Evolutionary conservation across 2,888 invertebrate genomes (phyloP).

Genomic region (Andrena haemorrhoa): DNA sequence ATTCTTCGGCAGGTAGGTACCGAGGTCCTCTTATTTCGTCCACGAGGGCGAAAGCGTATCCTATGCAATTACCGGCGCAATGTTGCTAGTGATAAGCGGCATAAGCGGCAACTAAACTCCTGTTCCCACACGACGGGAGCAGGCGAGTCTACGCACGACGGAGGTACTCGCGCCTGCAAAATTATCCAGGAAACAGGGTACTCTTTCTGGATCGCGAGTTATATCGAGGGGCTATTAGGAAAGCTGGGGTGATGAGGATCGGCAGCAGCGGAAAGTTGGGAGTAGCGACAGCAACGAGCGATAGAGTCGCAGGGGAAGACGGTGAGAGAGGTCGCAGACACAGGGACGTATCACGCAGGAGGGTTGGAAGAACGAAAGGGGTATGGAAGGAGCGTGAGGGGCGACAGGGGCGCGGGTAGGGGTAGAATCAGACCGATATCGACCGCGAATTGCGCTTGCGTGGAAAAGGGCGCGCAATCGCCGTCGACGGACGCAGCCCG

Average conservation of each 20-base stretch:
- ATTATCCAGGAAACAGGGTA: too few relatives aligned
- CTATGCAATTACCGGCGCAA: too few relatives aligned
- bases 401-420: constrained; percentile 53
- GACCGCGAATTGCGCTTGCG: constrained; percentile 83
- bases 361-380: constrained; percentile 49
- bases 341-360: neutral
- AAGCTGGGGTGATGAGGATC: neutral
- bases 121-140: too few relatives aligned
- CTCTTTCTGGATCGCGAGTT: too few relatives aligned
- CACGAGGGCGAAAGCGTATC: too few relatives aligned
- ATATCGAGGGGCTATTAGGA: neutral
- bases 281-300: neutral
- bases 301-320: constrained; percentile 25
- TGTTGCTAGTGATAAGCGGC: too few relatives aligned
- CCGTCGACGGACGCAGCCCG: constrained; percentile 62
- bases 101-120: too few relatives aligned
- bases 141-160: too few relatives aligned
- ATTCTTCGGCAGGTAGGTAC: neutral
- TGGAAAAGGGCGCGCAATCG: constrained; percentile 80
- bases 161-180: too few relatives aligned
- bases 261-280: neutral
- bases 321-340: constrained; percentile 46
- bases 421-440: constrained; percentile 72
- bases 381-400: constrained; percentile 44
- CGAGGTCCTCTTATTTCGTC: neutral